Evolutionary conservation across 2,888 invertebrate genomes (phyloP).

Genomic region (Melanargia galathea): DNA sequence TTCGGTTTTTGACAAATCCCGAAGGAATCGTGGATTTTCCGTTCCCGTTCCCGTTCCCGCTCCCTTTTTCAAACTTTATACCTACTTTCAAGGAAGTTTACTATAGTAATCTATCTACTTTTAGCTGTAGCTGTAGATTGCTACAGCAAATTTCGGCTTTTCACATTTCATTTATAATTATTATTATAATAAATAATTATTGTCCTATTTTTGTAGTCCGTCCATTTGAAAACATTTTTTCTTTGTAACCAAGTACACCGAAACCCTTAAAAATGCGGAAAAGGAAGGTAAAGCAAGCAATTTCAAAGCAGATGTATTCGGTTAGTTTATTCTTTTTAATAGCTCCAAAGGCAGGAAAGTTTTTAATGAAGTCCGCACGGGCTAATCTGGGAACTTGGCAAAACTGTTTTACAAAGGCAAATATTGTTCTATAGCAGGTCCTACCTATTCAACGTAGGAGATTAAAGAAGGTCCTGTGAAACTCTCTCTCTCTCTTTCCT

Average conservation of each 20-base stretch:
- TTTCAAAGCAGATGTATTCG: conserved; percentile 30
- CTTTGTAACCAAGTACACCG: background rate
- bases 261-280: background rate
- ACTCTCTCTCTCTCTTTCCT: background rate
- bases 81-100: too few relatives aligned
- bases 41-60: too few relatives aligned
- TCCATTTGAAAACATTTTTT: background rate
- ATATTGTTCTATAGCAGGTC: background rate
- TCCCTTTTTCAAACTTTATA: too few relatives aligned
- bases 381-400: conserved; percentile 48
- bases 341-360: conserved; percentile 46
- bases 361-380: conserved; percentile 50
- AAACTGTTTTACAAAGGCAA: conserved; percentile 22
- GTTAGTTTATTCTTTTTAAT: conserved; percentile 45
- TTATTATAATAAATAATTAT: background rate
- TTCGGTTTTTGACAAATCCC: too few relatives aligned
- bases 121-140: too few relatives aligned
- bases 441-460: background rate
- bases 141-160: too few relatives aligned
- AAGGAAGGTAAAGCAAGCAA: conserved; percentile 17
- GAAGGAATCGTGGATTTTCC: too few relatives aligned
- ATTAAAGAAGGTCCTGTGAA: background rate
- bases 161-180: too few relatives aligned
- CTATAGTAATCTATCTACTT: too few relatives aligned
- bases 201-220: background rate